Evolutionary conservation across 2,113 vertebrate genomes (phyloP).

Genomic region (Panthera tigris): DNA sequence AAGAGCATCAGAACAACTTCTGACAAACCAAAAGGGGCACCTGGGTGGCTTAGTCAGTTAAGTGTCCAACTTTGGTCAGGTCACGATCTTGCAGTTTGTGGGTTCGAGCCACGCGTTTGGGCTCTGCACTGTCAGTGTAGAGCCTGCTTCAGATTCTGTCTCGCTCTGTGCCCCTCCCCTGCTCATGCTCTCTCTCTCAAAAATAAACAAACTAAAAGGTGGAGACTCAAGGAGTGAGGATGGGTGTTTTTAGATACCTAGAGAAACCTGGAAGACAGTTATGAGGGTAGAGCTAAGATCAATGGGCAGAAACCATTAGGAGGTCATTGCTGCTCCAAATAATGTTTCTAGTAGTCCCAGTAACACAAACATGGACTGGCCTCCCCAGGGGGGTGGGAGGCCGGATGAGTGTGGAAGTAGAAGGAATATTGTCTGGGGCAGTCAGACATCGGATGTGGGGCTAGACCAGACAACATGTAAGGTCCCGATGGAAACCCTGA

Average conservation of each 20-base stretch:
- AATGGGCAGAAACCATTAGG: not conserved
- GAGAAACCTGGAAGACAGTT: not conserved
- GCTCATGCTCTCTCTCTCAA: too few relatives aligned
- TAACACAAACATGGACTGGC: not conserved
- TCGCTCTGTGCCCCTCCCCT: too few relatives aligned
- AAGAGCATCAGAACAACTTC: not conserved
- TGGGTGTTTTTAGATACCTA: not conserved
- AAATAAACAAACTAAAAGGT: not conserved
- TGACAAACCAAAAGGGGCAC: not conserved
- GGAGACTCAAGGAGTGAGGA: not conserved
- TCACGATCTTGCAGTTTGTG: too few relatives aligned
- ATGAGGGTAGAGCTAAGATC: not conserved
- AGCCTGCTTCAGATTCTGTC: too few relatives aligned
- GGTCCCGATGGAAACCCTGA: not conserved
- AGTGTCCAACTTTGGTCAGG: too few relatives aligned
- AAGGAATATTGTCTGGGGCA: not conserved
- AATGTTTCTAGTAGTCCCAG: not conserved
- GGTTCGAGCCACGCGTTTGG: too few relatives aligned
- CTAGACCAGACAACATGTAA: not conserved
- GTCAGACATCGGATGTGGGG: not conserved
- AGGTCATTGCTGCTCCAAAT: not conserved
- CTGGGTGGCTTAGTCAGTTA: too few relatives aligned
- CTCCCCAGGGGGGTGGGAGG: not conserved
- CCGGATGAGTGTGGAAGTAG: not conserved
- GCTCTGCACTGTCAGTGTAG: too few relatives aligned